Percentiles rank a stretch among this genome's conserved stretches.
Conservation (phyloP, 2,888 invertebrate species). For the Microctonus hyperodae region DNA sequence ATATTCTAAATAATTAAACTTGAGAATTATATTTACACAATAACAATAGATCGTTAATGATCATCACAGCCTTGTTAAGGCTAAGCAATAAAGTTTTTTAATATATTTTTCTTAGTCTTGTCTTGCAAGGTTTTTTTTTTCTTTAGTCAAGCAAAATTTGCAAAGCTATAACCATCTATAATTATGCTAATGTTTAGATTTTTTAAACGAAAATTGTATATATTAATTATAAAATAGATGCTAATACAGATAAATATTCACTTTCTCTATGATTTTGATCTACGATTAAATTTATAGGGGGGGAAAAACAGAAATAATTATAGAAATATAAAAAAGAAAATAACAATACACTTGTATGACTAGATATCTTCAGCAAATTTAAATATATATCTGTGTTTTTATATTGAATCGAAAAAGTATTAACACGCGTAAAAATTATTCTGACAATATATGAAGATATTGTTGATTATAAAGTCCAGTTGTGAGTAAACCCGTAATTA, state of each 20-base stretch:
- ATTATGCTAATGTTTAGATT: neutral
- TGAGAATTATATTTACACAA: neutral
- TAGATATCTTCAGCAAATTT: neutral
- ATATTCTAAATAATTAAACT: neutral
- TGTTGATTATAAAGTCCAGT: slow-evolving; percentile 64
- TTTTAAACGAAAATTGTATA: neutral
- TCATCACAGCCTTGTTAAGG: slow-evolving; percentile 14
- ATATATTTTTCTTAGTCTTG: neutral
- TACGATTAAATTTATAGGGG: neutral
- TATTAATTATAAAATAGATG: slow-evolving; percentile 2
- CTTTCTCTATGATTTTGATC: neutral
- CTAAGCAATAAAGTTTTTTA: neutral
- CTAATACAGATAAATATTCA: neutral
- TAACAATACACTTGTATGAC: slow-evolving; percentile 1
- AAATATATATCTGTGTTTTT: neutral
- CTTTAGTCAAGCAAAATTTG: neutral
- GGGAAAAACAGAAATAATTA: neutral
- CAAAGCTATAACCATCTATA: neutral
- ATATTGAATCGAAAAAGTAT: neutral
- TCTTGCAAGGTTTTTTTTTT: neutral
- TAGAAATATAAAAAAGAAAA: slow-evolving; percentile 1
- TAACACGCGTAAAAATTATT: slow-evolving; percentile 33
- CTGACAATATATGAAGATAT: slow-evolving; percentile 57
- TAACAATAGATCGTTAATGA: slow-evolving; percentile 1
- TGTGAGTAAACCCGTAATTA: slow-evolving; percentile 63